phyloP scores from a whole-genome alignment of 30 jellyfish, hydroid and myxozoan species.

The Pelagia noctiluca region DNA sequence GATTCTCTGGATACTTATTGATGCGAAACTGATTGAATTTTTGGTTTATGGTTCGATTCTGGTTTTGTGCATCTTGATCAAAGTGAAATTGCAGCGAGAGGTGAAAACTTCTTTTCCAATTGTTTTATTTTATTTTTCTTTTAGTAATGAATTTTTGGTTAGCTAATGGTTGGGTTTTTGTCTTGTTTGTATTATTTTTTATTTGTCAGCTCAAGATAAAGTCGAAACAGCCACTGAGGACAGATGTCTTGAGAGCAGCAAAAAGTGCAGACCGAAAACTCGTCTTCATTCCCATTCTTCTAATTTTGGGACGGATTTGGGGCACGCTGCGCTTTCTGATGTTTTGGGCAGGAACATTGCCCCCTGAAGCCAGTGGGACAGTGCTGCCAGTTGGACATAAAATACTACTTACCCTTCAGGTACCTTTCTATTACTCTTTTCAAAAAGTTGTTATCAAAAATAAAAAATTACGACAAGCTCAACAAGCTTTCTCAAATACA shows the following conservation, averaged over 20 bases:
- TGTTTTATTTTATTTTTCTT: no score
- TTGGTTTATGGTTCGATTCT: conserved; percentile 62
- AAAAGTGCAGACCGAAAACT: conserved; percentile 84
- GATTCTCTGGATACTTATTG: conserved; percentile 76
- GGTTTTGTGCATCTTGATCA: conserved; percentile 68
- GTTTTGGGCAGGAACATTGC: neutral
- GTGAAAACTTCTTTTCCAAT: no score
- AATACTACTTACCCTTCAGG: conserved; percentile 78
- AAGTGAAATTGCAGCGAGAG: conserved; percentile 63
- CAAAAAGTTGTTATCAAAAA: no score
- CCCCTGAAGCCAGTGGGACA: neutral
- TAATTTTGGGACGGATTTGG: conserved; percentile 76
- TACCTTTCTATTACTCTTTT: no score
- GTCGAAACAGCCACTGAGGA: conserved; percentile 16
- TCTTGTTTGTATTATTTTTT: no score
- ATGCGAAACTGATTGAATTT: conserved; percentile 89
- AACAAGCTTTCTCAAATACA: no score
- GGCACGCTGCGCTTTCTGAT: conserved; percentile 84
- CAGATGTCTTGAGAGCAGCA: conserved; percentile 76
- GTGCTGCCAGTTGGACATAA: conserved; percentile 19
- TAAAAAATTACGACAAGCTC: no score
- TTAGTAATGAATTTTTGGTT: no score
- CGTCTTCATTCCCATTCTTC: conserved; percentile 77
- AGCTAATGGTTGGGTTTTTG: no score
- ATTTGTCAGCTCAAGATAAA: conserved; percentile 44